Evolutionary conservation across 2,113 vertebrate species (phyloP).

Genomic region (Chloropsis cyanopogon): DNA sequence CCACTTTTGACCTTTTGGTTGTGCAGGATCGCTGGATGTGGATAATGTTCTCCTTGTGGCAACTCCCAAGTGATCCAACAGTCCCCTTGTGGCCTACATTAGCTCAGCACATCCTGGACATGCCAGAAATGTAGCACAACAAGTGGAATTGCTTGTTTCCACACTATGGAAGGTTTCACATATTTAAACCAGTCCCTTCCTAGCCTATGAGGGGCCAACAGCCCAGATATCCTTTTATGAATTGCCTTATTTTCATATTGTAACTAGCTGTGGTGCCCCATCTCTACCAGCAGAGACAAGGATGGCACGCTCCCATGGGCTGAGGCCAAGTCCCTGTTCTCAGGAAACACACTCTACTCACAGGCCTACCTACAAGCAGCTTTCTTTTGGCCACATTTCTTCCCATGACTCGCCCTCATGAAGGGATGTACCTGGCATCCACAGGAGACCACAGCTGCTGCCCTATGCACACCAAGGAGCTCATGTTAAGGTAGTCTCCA

Average conservation of each 20-base stretch:
- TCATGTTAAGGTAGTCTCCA: neutral
- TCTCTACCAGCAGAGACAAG: neutral
- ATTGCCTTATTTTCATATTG: neutral
- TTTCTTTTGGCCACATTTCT: neutral
- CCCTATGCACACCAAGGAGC: neutral
- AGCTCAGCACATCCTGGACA: neutral
- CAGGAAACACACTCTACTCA: neutral
- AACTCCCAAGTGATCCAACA: neutral
- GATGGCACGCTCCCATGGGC: rapidly evolving
- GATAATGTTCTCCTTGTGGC: neutral
- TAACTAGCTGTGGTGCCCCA: neutral
- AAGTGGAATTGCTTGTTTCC: neutral
- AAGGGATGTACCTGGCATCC: neutral
- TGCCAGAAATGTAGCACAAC: neutral
- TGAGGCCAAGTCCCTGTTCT: neutral
- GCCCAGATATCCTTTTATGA: neutral
- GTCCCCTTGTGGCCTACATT: neutral
- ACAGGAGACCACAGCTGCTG: neutral
- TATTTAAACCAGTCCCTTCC: neutral
- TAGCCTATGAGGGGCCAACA: neutral
- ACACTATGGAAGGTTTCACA: neutral
- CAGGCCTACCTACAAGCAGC: neutral
- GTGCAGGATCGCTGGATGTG: rapidly evolving
- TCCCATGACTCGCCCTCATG: neutral
- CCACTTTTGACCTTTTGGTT: neutral